A percentile compares a stretch with the other conserved stretches of the same genome.
Evolutionary conservation across 2,113 vertebrate species (phyloP).

Genomic region (Melanerpes aurifrons): DNA sequence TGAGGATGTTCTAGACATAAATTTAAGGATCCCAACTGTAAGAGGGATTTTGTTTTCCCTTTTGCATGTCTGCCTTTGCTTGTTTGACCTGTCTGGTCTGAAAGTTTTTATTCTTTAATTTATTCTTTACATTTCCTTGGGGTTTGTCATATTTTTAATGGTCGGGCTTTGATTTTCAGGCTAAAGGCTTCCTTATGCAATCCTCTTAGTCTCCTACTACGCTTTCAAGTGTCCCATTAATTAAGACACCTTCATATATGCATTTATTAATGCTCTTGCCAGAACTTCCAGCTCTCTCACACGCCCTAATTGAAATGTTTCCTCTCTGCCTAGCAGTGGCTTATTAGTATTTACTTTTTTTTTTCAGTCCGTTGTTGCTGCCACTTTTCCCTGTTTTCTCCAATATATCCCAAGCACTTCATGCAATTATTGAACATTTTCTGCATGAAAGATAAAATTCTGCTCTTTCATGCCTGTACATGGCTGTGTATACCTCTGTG

Average conservation of each 20-base stretch:
- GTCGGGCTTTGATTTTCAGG: not conserved
- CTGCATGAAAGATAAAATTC: not conserved
- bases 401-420: not conserved
- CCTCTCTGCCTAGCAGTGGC: not conserved
- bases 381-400: not conserved
- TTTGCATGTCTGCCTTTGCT: not conserved
- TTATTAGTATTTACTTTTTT: conserved; percentile 8
- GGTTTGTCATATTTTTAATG: not conserved
- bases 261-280: not conserved
- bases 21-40: not conserved
- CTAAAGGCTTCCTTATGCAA: conserved; percentile 6
- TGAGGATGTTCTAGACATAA: not conserved
- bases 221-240: conserved; percentile 6
- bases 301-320: conserved; percentile 11
- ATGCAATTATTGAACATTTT: not conserved
- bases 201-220: not conserved
- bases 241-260: conserved; percentile 39
- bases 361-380: not conserved
- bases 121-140: not conserved
- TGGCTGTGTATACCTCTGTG: not conserved
- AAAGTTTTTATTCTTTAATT: not conserved
- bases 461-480: not conserved
- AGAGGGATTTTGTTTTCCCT: not conserved
- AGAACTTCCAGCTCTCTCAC: not conserved
- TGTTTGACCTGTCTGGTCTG: not conserved